These are phyloP conservation scores for Chymomyza fuscimana DNA, from an alignment of 2,888 invertebrate genomes.

Conservation along the genomic window DNA sequence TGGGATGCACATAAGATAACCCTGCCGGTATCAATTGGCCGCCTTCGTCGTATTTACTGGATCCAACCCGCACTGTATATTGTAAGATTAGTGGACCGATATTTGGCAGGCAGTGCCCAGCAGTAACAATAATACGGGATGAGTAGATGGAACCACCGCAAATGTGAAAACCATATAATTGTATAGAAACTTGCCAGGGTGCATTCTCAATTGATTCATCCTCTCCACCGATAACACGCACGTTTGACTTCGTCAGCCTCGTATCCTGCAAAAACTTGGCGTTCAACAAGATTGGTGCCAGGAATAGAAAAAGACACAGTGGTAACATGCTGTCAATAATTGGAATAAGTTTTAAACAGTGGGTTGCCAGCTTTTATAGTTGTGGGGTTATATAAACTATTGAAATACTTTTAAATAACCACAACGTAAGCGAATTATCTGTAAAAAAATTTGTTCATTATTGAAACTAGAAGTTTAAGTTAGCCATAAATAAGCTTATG, in stretches of 20 bases:
- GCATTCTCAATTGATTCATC: constrained; percentile 43
- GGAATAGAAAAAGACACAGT: background rate
- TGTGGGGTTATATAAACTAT: background rate
- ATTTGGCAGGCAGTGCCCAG: constrained; percentile 80
- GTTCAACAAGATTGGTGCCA: constrained; percentile 18
- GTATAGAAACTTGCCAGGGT: constrained; percentile 58
- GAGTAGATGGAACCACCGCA: constrained; percentile 82
- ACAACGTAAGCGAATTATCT: background rate
- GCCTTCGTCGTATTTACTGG: constrained; percentile 74
- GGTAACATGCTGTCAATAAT: background rate
- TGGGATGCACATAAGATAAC: constrained; percentile 72
- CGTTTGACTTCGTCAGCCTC: constrained; percentile 28
- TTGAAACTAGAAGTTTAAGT: background rate
- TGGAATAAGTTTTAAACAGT: background rate
- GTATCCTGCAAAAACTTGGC: constrained; percentile 33
- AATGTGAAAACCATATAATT: constrained; percentile 77
- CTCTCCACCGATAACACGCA: constrained; percentile 62
- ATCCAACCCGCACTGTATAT: constrained; percentile 80
- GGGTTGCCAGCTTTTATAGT: background rate
- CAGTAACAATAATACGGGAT: constrained; percentile 80
- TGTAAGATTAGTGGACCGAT: constrained; percentile 1
- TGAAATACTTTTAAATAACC: background rate
- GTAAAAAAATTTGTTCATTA: background rate
- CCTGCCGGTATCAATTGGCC: constrained; percentile 40
- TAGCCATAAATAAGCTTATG: background rate